A percentile compares a stretch with the other conserved stretches of the same genome.
These are phyloP conservation scores for Cebus imitator DNA, from an alignment of 2,113 vertebrate genomes.

Conservation along the genomic window DNA sequence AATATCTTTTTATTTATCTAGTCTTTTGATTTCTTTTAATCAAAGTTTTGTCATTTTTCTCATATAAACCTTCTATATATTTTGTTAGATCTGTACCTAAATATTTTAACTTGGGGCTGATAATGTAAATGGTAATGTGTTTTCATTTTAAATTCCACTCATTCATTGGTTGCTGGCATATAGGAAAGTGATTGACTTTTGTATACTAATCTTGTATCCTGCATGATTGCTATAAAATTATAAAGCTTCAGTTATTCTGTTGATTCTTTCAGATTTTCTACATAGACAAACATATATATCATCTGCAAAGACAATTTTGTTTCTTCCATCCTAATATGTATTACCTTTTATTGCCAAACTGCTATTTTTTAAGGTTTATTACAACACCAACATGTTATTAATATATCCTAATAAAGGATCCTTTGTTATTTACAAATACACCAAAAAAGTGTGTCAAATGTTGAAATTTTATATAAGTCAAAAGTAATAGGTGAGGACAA, in stretches of 20 bases:
- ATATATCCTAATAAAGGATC: not conserved
- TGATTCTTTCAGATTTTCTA: not conserved
- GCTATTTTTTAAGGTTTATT: not conserved
- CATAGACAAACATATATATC: not conserved
- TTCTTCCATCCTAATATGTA: not conserved
- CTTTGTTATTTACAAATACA: not conserved
- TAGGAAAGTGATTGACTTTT: not conserved
- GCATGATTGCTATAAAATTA: not conserved
- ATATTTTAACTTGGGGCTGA: not conserved
- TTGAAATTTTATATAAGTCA: not conserved
- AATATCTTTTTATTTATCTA: not conserved
- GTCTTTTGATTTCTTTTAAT: not conserved
- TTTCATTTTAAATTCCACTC: not conserved
- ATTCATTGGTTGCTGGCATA: not conserved
- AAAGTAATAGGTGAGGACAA: not conserved
- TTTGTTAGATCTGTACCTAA: not conserved
- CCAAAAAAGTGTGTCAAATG: not conserved
- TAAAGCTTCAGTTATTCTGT: not conserved
- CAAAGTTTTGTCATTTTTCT: not conserved
- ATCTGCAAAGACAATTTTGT: not conserved
- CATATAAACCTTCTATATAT: not conserved
- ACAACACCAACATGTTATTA: not conserved
- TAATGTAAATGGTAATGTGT: not conserved
- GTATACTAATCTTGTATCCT: not conserved
- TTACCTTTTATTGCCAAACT: not conserved